These are phyloP conservation scores for Sprattus sprattus DNA, from an alignment of 2,113 vertebrate species.

Conservation along the genomic window DNA sequence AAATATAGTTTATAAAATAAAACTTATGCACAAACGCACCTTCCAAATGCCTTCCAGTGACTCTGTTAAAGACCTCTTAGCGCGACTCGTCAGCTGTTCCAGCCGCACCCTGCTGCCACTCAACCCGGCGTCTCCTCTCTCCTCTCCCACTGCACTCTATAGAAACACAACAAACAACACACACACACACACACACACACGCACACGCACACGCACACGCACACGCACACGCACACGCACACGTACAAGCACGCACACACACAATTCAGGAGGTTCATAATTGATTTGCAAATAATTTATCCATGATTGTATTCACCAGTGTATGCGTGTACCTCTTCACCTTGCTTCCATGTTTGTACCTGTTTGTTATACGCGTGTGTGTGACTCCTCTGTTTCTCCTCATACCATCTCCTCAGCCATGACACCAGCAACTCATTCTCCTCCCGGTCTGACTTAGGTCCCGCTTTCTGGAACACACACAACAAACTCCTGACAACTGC, in stretches of 20 bases:
- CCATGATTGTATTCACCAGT: too few relatives aligned
- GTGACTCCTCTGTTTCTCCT: constrained; percentile 87
- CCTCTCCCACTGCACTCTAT: constrained; percentile 56
- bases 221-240: too few relatives aligned
- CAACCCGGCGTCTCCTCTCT: constrained; percentile 70
- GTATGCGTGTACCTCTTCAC: constrained; percentile 36
- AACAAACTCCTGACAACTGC: not conserved
- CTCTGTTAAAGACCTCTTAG: constrained; percentile 89
- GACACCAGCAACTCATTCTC: constrained; percentile 91
- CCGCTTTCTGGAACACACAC: constrained; percentile 76
- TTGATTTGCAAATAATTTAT: too few relatives aligned
- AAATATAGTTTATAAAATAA: too few relatives aligned
- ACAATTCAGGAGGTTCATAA: too few relatives aligned
- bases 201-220: not conserved
- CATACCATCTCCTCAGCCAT: constrained; percentile 82
- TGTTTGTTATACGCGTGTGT: constrained; percentile 77
- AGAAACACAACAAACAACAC: constrained; percentile 46
- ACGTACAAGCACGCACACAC: constrained; percentile 18
- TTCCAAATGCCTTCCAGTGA: constrained; percentile 90
- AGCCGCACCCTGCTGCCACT: constrained; percentile 82
- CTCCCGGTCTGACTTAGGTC: constrained; percentile 85
- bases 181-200: constrained; percentile 39
- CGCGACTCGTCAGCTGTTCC: constrained; percentile 87
- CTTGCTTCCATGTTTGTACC: constrained; percentile 62
- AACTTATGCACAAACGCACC: constrained; percentile 48